phyloP scores from a whole-genome alignment of 2,888 invertebrate genomes.

The Sminthurinus aureus region DNA sequence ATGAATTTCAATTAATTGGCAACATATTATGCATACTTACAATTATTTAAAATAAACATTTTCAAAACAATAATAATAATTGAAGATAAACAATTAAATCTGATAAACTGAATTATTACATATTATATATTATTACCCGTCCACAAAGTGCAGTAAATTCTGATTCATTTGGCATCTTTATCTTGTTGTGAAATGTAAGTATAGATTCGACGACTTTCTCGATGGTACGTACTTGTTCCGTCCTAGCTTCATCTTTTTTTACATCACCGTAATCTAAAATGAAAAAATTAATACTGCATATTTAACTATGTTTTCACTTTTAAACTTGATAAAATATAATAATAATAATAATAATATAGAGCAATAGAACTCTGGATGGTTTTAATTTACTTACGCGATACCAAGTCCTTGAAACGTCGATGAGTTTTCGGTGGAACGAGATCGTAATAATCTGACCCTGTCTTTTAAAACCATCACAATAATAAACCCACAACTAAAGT shows the following conservation, averaged over 20 bases:
- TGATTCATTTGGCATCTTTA: conserved; percentile 75
- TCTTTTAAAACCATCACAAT: conserved; percentile 21
- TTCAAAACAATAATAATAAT: too few relatives aligned
- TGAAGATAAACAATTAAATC: not conserved
- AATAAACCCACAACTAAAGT: not conserved
- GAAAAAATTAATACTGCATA: conserved; percentile 46
- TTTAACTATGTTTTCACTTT: not conserved
- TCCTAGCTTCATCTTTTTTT: conserved; percentile 74
- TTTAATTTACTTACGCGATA: conserved; percentile 81
- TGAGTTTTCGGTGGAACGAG: conserved; percentile 50
- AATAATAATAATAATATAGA: not conserved
- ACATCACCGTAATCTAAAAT: conserved; percentile 80
- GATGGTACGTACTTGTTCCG: conserved; percentile 81
- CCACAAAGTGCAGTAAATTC: conserved; percentile 87
- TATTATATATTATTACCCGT: conserved; percentile 69
- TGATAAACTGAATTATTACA: not conserved
- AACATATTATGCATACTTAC: not conserved
- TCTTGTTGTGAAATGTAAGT: conserved; percentile 73
- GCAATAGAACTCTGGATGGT: not conserved
- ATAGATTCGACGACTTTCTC: conserved; percentile 71
- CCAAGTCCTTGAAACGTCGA: conserved; percentile 79
- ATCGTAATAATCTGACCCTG: conserved; percentile 50
- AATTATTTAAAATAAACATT: not conserved
- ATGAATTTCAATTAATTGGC: conserved; percentile 11
- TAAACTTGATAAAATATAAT: not conserved